Conservation (phyloP, 2,888 invertebrate genomes). For the Macrostomum cliftonense region DNA sequence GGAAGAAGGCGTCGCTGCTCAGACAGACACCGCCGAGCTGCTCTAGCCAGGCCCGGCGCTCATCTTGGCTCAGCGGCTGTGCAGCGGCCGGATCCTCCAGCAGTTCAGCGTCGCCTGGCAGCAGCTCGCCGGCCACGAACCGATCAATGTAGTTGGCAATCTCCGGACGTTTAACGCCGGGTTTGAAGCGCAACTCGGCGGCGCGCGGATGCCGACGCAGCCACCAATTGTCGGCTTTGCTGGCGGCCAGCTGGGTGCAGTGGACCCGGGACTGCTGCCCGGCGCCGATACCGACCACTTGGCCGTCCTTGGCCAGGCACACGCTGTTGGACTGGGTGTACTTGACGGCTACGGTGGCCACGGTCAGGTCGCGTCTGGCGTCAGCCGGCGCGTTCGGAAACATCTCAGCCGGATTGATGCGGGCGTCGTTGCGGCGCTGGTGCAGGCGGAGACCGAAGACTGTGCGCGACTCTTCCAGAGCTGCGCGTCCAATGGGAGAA, state of each 20-base stretch:
- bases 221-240: conserved; percentile 97
- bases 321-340: conserved; percentile 97
- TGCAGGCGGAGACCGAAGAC: conserved; percentile 66
- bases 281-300: conserved; percentile 84
- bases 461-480: conserved; percentile 48
- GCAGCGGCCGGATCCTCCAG: conserved; percentile 22
- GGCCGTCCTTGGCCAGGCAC: conserved; percentile 75
- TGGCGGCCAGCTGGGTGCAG: conserved; percentile 73
- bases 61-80: conserved; percentile 25
- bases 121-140: conserved; percentile 54
- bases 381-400: conserved; percentile 63
- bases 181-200: conserved; percentile 59
- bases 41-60: conserved; percentile 40
- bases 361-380: conserved; percentile 62
- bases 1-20: conserved; percentile 93
- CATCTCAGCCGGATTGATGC: conserved; percentile 50
- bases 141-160: conserved; percentile 86
- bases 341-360: conserved; percentile 84
- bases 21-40: conserved; percentile 51
- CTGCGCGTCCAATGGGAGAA: neutral
- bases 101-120: conserved; percentile 8
- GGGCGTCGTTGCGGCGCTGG: conserved; percentile 69
- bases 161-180: conserved; percentile 67
- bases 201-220: conserved; percentile 74
- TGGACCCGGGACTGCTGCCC: conserved; percentile 96